A percentile compares a stretch with the other conserved stretches of the same genome.
Evolutionary conservation across 2,797 vertebrate genomes (phyloP).

Genomic region (Cirrhinus molitorella): DNA sequence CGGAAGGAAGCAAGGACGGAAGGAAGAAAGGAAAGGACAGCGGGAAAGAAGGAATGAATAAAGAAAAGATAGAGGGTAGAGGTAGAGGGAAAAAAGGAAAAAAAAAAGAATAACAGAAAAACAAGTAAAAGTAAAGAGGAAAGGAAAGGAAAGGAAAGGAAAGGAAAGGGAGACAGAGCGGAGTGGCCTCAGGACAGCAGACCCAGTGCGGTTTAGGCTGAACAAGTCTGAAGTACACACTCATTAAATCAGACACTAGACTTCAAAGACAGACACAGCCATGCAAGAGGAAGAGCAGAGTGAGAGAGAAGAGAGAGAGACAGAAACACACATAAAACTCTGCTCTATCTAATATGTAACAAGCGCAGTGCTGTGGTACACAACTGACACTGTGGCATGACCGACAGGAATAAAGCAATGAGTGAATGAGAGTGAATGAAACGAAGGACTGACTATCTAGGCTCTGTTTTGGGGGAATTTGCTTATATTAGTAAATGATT

Average conservation of each 20-base stretch:
- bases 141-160: background rate
- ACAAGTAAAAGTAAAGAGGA: background rate
- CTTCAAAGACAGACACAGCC: conserved; percentile 65
- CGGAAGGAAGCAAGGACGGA: background rate
- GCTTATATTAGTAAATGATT: background rate
- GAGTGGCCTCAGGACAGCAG: conserved; percentile 53
- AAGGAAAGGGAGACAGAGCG: background rate
- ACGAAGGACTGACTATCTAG: background rate
- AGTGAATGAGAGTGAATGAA: conserved; percentile 52
- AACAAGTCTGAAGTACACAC: conserved; percentile 67
- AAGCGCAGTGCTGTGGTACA: background rate
- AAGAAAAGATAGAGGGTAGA: too few species aligned
- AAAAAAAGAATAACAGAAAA: background rate
- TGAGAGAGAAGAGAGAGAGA: background rate
- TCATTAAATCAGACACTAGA: conserved; percentile 76
- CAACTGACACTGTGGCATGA: conserved; percentile 32
- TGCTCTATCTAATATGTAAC: background rate
- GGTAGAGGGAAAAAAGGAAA: background rate
- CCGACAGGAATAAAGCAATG: conserved; percentile 47
- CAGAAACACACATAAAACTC: background rate
- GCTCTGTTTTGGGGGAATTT: background rate
- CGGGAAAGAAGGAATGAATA: background rate
- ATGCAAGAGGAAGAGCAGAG: conserved; percentile 42
- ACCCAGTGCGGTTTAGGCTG: conserved; percentile 49
- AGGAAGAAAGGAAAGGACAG: background rate